Evolutionary conservation across 2,797 vertebrate genomes (phyloP).

Genomic region (Karalla daura): DNA sequence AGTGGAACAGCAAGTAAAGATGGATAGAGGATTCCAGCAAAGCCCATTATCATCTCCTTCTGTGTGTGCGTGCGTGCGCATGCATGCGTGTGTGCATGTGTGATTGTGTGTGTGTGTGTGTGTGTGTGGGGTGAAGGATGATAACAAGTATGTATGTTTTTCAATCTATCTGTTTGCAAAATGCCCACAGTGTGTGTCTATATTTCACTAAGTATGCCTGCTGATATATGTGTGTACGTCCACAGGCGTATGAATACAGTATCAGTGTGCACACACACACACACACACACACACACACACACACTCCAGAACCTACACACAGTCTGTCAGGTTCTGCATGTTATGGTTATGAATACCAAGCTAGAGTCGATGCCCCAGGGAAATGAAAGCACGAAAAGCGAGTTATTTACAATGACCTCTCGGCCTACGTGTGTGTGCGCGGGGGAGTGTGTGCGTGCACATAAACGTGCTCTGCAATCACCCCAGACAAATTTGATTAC

Average conservation of each 20-base stretch:
- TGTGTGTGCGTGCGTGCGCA: slow-evolving; percentile 26
- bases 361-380: slow-evolving; percentile 64
- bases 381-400: slow-evolving; percentile 71
- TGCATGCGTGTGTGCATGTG: slow-evolving; percentile 27
- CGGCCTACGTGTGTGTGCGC: slow-evolving; percentile 38
- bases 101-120: slow-evolving; percentile 11
- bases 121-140: slow-evolving; percentile 3
- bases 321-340: slow-evolving; percentile 60
- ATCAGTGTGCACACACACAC: slow-evolving; percentile 26
- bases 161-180: slow-evolving; percentile 58
- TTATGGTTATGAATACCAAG: slow-evolving; percentile 81
- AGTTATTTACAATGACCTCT: slow-evolving; percentile 80
- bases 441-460: slow-evolving; percentile 14
- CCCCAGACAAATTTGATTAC: slow-evolving; percentile 62
- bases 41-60: slow-evolving; percentile 61
- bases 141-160: slow-evolving; percentile 64
- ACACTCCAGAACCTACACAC: slow-evolving; percentile 12
- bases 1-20: slow-evolving; percentile 62
- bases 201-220: slow-evolving; percentile 53
- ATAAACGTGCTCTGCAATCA: slow-evolving; percentile 64
- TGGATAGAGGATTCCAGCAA: slow-evolving; percentile 62
- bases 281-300: slow-evolving; percentile 19
- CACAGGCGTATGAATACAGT: slow-evolving; percentile 53
- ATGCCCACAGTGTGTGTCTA: slow-evolving; percentile 57
- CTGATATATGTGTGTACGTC: slow-evolving; percentile 9